phyloP scores from a whole-genome alignment of 1,140 invertebrate species.

The Cotesia vestalis region DNA sequence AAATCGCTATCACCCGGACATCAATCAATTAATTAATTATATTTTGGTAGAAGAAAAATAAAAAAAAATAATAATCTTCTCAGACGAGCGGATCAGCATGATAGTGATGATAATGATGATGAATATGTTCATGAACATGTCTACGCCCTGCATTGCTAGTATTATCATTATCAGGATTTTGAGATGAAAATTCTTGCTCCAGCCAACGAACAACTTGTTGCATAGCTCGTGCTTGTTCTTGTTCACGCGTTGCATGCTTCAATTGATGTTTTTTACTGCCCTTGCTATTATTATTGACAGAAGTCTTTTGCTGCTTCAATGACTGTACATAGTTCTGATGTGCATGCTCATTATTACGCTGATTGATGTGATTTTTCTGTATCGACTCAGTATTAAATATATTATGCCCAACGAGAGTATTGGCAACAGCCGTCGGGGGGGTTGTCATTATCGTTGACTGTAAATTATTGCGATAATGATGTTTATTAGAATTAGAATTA shows the following conservation, averaged over 20 bases:
- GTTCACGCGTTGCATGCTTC: conserved; percentile 73
- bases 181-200: conserved; percentile 65
- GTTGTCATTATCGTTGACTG: conserved; percentile 35
- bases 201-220: conserved; percentile 71
- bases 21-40: not conserved
- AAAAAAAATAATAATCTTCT: conserved; percentile 34
- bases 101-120: conserved; percentile 86
- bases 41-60: conserved; percentile 29
- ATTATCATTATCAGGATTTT: conserved; percentile 52
- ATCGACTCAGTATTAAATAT: conserved; percentile 42
- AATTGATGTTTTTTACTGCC: conserved; percentile 69
- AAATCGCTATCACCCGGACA: too few species aligned
- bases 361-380: conserved; percentile 43
- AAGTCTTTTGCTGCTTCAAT: conserved; percentile 36
- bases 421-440: too few species aligned
- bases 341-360: conserved; percentile 46
- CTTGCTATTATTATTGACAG: conserved; percentile 37
- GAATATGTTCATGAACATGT: conserved; percentile 84
- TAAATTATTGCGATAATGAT: conserved; percentile 45
- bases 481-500: too few species aligned
- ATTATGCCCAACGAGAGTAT: conserved; percentile 46
- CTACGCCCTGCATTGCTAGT: conserved; percentile 49
- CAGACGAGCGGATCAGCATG: conserved; percentile 60
- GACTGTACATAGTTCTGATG: conserved; percentile 50
- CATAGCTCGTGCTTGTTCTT: conserved; percentile 77